These are phyloP conservation scores for Phrynocephalus guinanensis DNA, from an alignment of 2,797 vertebrate genomes.

Conservation along the genomic window DNA sequence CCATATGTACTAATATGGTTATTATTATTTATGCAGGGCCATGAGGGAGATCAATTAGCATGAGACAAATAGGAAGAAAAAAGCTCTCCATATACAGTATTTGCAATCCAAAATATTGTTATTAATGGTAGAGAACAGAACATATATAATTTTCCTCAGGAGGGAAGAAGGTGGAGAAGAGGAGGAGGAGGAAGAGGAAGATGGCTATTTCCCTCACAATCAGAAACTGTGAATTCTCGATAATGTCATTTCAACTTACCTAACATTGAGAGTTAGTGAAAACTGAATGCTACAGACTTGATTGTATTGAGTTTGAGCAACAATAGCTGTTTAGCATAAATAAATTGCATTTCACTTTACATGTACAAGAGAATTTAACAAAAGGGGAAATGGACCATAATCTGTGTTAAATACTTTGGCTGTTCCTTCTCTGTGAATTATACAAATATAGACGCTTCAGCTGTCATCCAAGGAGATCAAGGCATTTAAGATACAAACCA, in stretches of 20 bases:
- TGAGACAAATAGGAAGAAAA: constrained; percentile 26
- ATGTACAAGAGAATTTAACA: constrained; percentile 40
- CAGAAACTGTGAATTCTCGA: neutral
- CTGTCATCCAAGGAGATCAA: neutral
- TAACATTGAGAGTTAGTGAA: constrained; percentile 23
- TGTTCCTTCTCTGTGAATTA: neutral
- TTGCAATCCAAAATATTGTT: constrained; percentile 20
- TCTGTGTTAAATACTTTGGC: constrained; percentile 10
- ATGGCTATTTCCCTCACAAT: neutral
- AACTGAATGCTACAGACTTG: constrained; percentile 18
- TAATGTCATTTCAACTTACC: constrained; percentile 16
- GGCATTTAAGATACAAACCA: neutral
- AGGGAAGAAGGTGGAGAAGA: neutral
- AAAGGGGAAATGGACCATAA: constrained; percentile 20
- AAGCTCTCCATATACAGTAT: neutral
- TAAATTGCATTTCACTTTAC: constrained; percentile 40
- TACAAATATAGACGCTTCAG: neutral
- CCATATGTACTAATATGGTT: constrained; percentile 31
- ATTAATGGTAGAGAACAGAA: constrained; percentile 6
- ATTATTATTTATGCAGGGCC: constrained; percentile 37
- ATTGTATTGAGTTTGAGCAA: constrained; percentile 51
- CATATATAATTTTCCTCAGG: constrained; percentile 13
- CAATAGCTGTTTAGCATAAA: constrained; percentile 49
- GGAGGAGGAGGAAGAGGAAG: neutral
- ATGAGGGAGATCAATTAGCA: constrained; percentile 19